Conservation (phyloP, 2,113 vertebrate genomes). For the Pongo pygmaeus region DNA sequence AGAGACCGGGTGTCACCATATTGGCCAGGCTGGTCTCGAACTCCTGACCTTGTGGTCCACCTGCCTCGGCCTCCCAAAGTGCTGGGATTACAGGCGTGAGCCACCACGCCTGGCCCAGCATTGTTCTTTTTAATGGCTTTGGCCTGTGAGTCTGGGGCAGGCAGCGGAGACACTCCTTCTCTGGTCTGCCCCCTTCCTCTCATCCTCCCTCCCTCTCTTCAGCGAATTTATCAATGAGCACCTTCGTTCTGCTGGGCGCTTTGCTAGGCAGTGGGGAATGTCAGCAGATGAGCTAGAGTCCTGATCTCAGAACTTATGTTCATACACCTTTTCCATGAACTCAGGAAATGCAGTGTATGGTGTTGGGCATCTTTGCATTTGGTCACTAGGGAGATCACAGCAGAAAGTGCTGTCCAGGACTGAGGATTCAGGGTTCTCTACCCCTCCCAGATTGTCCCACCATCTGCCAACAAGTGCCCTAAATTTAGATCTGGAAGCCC, state of each 20-base stretch:
- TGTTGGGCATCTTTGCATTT: neutral
- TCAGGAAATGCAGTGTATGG: neutral
- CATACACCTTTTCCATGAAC: neutral
- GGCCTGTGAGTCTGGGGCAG: neutral
- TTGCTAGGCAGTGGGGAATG: neutral
- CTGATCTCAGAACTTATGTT: rapidly evolving
- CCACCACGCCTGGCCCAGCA: neutral
- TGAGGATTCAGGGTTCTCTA: neutral
- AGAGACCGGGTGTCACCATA: too few species aligned
- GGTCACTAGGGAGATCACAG: neutral
- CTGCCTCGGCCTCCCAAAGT: too few species aligned
- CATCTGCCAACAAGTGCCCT: neutral
- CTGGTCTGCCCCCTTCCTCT: neutral
- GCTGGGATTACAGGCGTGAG: too few species aligned
- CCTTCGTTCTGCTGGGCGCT: neutral
- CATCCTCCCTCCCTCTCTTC: neutral
- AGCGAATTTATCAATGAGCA: neutral
- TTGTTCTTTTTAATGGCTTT: neutral
- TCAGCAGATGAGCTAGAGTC: neutral
- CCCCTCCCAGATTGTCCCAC: neutral
- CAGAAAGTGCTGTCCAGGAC: neutral
- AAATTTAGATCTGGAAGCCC: constrained; percentile 5
- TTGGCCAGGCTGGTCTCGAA: too few species aligned
- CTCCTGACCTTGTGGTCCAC: too few species aligned
- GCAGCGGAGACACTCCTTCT: neutral